Conservation (phyloP, 2,797 vertebrate genomes). For the Lophura swinhoii region DNA sequence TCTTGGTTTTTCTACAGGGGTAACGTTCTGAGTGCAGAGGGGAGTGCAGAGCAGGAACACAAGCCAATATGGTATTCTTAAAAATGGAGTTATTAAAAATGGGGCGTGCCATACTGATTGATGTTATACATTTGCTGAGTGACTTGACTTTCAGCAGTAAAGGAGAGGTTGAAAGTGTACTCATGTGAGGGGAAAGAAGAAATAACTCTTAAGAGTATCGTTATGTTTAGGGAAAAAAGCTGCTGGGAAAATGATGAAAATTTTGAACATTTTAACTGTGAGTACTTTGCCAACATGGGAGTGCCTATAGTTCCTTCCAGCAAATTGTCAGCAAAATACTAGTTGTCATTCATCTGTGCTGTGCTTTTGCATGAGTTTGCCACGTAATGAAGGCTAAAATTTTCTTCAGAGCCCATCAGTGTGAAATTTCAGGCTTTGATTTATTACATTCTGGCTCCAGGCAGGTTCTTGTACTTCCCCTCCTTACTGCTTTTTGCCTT, state of each 20-base stretch:
- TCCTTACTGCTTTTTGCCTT: background rate
- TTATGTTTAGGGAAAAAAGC: background rate
- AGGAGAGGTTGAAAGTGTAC: background rate
- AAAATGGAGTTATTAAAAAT: background rate
- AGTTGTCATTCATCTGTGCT: constrained; percentile 18
- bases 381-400: background rate
- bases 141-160: background rate
- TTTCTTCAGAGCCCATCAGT: background rate
- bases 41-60: background rate
- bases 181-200: background rate
- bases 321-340: constrained; percentile 67
- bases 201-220: background rate
- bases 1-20: background rate
- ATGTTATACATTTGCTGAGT: background rate
- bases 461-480: background rate
- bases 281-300: background rate
- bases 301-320: background rate
- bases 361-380: background rate
- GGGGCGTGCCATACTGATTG: background rate
- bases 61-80: background rate
- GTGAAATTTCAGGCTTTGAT: background rate
- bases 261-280: background rate
- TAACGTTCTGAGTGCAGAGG: constrained; percentile 14
- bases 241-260: background rate
- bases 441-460: background rate